These are phyloP conservation scores for Dorcus parallelipipedus DNA, from an alignment of 2,888 invertebrate species.

Conservation along the genomic window DNA sequence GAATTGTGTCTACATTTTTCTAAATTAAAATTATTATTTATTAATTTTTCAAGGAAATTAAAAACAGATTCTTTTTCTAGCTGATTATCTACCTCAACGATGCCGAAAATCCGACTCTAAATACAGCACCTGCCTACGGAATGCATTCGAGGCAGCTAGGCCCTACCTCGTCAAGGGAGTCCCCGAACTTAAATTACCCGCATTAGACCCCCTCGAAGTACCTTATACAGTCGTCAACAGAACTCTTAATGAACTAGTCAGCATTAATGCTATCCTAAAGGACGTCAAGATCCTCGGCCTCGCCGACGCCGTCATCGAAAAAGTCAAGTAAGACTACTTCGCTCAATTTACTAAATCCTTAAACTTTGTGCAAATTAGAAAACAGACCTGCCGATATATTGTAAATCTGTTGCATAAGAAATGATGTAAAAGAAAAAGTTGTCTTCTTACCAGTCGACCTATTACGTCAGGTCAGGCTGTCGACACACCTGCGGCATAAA, in stretches of 20 bases:
- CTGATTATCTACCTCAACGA: constrained; percentile 58
- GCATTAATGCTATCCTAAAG: constrained; percentile 62
- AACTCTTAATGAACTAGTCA: constrained; percentile 62
- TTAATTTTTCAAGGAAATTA: too few relatives aligned
- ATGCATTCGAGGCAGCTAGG: constrained; percentile 58
- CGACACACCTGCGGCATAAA: too few relatives aligned
- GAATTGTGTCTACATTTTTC: too few relatives aligned
- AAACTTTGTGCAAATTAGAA: too few relatives aligned
- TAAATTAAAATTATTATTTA: too few relatives aligned
- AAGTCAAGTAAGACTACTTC: constrained; percentile 56
- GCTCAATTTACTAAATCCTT: too few relatives aligned
- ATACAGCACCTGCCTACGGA: constrained; percentile 59
- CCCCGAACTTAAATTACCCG: constrained; percentile 64
- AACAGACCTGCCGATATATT: too few relatives aligned
- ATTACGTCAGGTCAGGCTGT: too few relatives aligned
- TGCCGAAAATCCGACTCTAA: constrained; percentile 64
- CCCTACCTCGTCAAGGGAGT: constrained; percentile 62
- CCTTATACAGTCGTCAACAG: constrained; percentile 68
- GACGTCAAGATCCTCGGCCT: constrained; percentile 64
- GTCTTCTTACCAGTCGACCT: too few relatives aligned
- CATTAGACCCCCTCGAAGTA: constrained; percentile 67
- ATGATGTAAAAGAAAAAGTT: too few relatives aligned
- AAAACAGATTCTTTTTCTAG: constrained; percentile 48
- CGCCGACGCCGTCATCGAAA: constrained; percentile 61
- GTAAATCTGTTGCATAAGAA: too few relatives aligned